A percentile compares a stretch with the other conserved stretches of the same genome.
Conservation (phyloP, 2,113 vertebrate genomes). For the Todiramphus chloris region DNA sequence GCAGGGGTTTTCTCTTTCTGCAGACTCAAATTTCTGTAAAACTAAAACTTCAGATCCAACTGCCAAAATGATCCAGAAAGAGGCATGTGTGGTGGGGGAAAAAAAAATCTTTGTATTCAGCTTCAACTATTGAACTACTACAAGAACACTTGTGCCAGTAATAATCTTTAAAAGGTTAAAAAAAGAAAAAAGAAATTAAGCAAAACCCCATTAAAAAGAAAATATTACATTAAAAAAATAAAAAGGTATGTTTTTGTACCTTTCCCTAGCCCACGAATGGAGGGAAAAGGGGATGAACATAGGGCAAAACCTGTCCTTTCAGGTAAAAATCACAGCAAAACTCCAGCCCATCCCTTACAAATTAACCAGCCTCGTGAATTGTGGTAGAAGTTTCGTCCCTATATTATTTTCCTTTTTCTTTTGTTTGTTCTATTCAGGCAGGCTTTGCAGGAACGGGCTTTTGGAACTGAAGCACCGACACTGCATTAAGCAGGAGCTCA, state of each 20-base stretch:
- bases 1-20: neutral
- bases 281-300: neutral
- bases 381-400: neutral
- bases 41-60: neutral
- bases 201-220: neutral
- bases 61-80: accelerated
- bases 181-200: neutral
- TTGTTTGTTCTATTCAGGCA: neutral
- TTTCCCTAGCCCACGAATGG: neutral
- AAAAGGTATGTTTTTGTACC: neutral
- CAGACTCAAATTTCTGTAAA: neutral
- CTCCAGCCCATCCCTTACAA: neutral
- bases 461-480: accelerated
- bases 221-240: no score
- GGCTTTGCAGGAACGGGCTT: neutral
- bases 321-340: neutral
- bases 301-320: neutral
- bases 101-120: neutral
- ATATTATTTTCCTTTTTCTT: neutral
- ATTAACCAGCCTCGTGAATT: neutral
- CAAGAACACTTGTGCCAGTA: neutral
- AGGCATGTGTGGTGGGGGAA: accelerated
- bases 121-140: neutral
- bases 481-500: neutral
- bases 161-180: neutral